Base-by-base conservation (phyloP, 2,113 vertebrate species). In the Phainopepla nitens region DNA sequence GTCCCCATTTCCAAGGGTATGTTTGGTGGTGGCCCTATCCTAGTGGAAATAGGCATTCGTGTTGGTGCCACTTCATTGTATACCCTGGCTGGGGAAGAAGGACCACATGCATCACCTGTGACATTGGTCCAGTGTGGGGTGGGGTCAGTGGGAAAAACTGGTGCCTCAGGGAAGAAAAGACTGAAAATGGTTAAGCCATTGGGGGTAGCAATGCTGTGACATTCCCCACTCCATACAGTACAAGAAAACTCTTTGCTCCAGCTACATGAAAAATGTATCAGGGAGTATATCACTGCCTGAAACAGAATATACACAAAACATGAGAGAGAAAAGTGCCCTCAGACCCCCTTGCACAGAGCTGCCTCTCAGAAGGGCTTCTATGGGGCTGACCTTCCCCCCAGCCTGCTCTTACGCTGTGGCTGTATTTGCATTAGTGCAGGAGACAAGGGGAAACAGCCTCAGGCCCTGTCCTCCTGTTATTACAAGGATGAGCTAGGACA, bases 61-160 rank as follows among this genome's bases (percentile, higher is more conserved):
- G 33, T 56, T 60, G 39, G 54, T 58, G 21, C 27, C 33, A 15
- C 54, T 16, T 20, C 3, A 2, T 4, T 73, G 41, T 28, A 14
- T 25, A 64, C n/a, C 8, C 5, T 31, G 42, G 25, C 25, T 15
- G 19, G 85, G 57, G 39, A n/a, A 68, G 79, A 68, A 68, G 39
- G 15, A 50, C 35, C 35, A 23, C 0, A 1, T 0, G 0, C 25
- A 13, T 70, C 3, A 0, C 24, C 21, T 0, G 0, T 35, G 66
- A 23, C n/a, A 1, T 1, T 73, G 76, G 28, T 36, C 36, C 41
- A 41, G 21, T 2, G 0, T 82, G 49, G 35, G 4, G 2, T 87
- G 35, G 20, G 58, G 15, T 45, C 33, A 25, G 8, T 58, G 49
- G 24, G 60, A 53, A 76, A 62, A 82, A 15, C 25, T 3, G 2